Conservation (phyloP, 2,888 invertebrate species). For the Rotaria sp. region DNA sequence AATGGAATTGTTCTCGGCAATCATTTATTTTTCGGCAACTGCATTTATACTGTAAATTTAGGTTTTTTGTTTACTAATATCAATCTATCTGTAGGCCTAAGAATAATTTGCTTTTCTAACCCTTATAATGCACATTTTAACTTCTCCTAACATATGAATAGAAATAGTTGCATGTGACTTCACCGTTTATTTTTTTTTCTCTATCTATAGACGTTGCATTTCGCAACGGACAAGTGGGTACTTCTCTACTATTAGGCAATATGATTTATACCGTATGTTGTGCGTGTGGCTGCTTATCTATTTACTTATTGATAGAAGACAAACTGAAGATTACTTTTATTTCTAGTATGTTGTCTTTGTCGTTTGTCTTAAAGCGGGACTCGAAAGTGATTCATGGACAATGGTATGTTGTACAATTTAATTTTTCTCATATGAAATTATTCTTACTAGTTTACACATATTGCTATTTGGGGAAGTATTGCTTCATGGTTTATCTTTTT, state of each 20-base stretch:
- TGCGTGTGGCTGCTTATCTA: background rate
- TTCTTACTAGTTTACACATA: constrained; percentile 91
- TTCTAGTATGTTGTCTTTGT: constrained; percentile 83
- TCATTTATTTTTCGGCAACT: background rate
- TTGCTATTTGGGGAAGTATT: constrained; percentile 93
- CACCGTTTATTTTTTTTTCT: constrained; percentile 41
- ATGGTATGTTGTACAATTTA: constrained; percentile 56
- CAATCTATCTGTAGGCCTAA: background rate
- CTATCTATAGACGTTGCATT: constrained; percentile 56
- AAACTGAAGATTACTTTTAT: background rate
- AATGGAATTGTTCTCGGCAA: background rate
- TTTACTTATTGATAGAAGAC: background rate
- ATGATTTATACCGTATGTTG: constrained; percentile 83
- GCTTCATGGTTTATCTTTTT: constrained; percentile 85
- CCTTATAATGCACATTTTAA: background rate
- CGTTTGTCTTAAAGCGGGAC: constrained; percentile 96
- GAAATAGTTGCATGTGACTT: background rate
- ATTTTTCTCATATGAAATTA: constrained; percentile 62
- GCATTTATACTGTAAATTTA: constrained; percentile 25
- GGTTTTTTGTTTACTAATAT: background rate
- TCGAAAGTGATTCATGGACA: constrained; percentile 90
- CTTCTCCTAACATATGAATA: background rate
- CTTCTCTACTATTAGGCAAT: constrained; percentile 87
- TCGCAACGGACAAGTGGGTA: constrained; percentile 62
- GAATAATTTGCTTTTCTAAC: background rate